Percentiles rank a stretch among this genome's conserved stretches.
phyloP scores from a whole-genome alignment of 2,797 vertebrate species.

The Falco peregrinus region DNA sequence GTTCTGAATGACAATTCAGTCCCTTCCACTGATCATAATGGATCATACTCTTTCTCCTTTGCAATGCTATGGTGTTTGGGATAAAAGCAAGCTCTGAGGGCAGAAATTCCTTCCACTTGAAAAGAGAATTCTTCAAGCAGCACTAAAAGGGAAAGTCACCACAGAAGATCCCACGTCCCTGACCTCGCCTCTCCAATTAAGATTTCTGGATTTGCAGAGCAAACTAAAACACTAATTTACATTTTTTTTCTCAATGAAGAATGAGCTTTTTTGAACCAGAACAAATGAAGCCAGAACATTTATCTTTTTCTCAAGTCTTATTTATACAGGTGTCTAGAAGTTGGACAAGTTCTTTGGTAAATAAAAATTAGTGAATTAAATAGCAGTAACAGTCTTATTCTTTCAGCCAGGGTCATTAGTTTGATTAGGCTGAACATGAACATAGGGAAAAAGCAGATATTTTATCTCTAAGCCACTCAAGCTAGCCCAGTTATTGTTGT shows the following conservation, averaged over 20 bases:
- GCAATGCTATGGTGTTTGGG: background rate
- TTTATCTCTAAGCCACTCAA: background rate
- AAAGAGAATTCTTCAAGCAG: background rate
- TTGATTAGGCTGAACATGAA: background rate
- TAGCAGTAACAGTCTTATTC: background rate
- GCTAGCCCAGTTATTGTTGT: background rate
- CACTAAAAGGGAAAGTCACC: background rate
- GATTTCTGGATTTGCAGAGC: background rate
- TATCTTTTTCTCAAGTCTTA: background rate
- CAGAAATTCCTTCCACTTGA: constrained; percentile 14
- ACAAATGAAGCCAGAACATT: background rate
- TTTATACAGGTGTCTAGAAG: background rate
- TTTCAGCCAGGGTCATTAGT: background rate
- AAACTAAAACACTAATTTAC: background rate
- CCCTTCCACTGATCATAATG: background rate
- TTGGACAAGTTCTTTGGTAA: background rate
- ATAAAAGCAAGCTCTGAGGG: background rate
- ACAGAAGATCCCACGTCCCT: background rate
- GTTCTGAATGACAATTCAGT: background rate
- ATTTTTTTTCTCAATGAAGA: background rate
- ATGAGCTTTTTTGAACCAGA: background rate
- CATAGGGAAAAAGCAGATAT: background rate
- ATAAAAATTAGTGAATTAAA: constrained; percentile 11
- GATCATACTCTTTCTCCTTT: background rate
- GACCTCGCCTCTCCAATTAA: background rate